Percentiles rank a stretch among this genome's conserved stretches.
These are phyloP conservation scores for Heterodera schachtii DNA, from an alignment of 1,140 invertebrate genomes.

Conservation along the genomic window DNA sequence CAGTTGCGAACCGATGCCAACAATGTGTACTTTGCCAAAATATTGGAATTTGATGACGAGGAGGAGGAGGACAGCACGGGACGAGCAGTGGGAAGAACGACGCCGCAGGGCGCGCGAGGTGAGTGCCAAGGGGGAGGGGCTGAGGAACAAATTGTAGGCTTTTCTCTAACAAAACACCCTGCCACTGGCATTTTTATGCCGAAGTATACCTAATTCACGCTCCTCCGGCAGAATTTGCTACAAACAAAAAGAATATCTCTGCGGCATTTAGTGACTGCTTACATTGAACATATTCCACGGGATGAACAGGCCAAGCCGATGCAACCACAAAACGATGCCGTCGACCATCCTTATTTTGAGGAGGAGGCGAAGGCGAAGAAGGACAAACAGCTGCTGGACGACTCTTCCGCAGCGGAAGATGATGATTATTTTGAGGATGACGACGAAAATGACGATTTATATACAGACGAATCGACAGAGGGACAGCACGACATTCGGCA, in stretches of 20 bases:
- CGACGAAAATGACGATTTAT: not conserved
- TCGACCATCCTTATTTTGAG: not conserved
- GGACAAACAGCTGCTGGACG: not conserved
- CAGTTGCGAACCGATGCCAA: not conserved
- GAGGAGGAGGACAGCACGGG: not conserved
- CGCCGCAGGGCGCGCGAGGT: not conserved
- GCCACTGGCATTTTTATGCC: no score
- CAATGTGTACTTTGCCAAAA: constrained; percentile 21
- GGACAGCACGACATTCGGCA: not conserved
- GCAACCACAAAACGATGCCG: not conserved
- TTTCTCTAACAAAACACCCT: no score
- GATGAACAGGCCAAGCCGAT: not conserved
- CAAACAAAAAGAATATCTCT: no score
- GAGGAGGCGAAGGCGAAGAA: not conserved
- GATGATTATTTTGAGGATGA: not conserved
- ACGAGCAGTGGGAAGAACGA: not conserved
- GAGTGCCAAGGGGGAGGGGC: no score
- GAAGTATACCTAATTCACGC: no score
- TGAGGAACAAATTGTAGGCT: no score
- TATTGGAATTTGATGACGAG: constrained; percentile 18
- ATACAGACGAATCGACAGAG: not conserved
- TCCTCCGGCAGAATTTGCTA: no score
- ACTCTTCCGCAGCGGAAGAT: not conserved
- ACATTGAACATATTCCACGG: not conserved
- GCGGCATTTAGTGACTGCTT: not conserved